Base-by-base conservation (phyloP, 1,140 invertebrate species). In the Meloidogyne chitwoodi region DNA sequence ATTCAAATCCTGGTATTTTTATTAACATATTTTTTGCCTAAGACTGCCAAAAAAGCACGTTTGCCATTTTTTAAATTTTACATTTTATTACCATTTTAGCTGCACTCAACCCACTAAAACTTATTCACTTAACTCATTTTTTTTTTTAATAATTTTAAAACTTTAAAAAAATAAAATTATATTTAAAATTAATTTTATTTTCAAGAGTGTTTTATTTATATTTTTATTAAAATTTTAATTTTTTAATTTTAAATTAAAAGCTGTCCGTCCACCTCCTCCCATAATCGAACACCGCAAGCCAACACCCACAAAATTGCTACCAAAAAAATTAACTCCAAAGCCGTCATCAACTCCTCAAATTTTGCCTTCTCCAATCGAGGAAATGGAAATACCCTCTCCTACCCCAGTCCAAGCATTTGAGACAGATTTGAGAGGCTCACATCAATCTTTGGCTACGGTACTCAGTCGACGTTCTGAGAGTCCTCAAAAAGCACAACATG, bases 301-400 rank as follows among this genome's bases (percentile, higher is more conserved):
- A 3, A 41, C 71, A 22, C 71, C 56, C 6, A 34, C 71, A 73
- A 38, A 24, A 26, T 1, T 22, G 14, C 56, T 26, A 4, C 12
- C 71, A 27, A 29, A 67, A 22, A 31, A 31, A 26, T 8, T 8
- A 10, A 67, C 38, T 67, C 29, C 38, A 41, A 24, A 31, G 12
- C 0, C 65, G 19, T 10, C 71, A 10, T 27, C 44, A 10, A 14
- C 38, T 2, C 19, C 76, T 16, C 16, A 22, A 73, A 84, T 87
- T 70, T 64, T 87, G 10, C 84, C 85, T n/a, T 87, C 85, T 16
- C 84, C 83, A 26, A 77, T 87, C 48, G 66, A 83, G 68, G 85
- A 87, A 66, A 70, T 72, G 16, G 68, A 80, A 1, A 31, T 87
- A n/a, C 73, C 65, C 29, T 74, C 63, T n/a, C 83, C 85, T 8